Conservation (phyloP, 2,888 invertebrate species). For the Tipula lateralis region DNA sequence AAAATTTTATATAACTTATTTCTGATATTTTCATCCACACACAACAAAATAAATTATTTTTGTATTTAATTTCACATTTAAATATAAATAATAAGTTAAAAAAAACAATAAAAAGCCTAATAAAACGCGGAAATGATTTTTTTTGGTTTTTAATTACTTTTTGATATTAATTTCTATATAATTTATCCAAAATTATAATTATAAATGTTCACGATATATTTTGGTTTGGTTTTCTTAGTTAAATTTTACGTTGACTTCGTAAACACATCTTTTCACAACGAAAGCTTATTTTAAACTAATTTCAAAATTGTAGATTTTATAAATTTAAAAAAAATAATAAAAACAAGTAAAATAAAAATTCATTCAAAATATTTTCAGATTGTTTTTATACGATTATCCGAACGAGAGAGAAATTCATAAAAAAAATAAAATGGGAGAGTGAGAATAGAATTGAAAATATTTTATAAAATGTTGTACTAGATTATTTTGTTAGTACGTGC, state of each 20-base stretch:
- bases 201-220: not conserved
- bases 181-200: not conserved
- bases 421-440: not conserved
- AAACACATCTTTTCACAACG: not conserved
- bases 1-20: not conserved
- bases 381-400: not conserved
- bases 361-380: not conserved
- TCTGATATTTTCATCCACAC: not conserved
- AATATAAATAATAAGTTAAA: not conserved
- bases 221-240: not conserved
- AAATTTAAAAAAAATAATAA: not conserved
- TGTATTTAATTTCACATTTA: not conserved
- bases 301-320: not conserved
- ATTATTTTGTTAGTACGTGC: not conserved
- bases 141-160: not conserved
- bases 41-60: not conserved
- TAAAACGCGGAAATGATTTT: not conserved
- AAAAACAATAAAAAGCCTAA: not conserved
- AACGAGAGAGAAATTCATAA: not conserved
- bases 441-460: not conserved
- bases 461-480: not conserved
- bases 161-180: too few relatives aligned
- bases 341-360: conserved; percentile 7
- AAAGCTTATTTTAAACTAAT: not conserved
- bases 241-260: not conserved